Evolutionary conservation across 2,888 invertebrate genomes (phyloP).

Genomic region (Biston stratarius): DNA sequence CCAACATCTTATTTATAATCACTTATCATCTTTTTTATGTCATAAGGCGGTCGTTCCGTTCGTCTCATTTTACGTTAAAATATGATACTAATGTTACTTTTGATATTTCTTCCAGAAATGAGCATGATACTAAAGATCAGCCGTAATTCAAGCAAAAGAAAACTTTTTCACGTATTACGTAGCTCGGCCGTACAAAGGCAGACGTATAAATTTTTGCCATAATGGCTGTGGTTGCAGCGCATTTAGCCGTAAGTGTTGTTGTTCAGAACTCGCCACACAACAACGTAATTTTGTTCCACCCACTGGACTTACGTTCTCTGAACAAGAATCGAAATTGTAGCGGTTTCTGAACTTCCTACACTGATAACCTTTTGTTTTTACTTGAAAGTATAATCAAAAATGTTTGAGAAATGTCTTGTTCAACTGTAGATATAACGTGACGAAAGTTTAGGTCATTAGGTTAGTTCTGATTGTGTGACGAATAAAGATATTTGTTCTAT

Average conservation of each 20-base stretch:
- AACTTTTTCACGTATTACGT: conserved; percentile 17
- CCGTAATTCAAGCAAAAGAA: conserved; percentile 16
- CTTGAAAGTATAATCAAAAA: neutral
- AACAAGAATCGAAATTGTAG: conserved; percentile 11
- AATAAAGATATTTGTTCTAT: too few species aligned
- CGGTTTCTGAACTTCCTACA: neutral
- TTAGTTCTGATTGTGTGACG: too few species aligned
- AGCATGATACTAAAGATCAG: too few species aligned
- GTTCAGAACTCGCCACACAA: conserved; percentile 22
- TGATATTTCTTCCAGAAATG: too few species aligned
- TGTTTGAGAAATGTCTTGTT: too few species aligned
- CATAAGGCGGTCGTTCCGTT: too few species aligned
- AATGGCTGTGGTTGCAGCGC: conserved; percentile 33
- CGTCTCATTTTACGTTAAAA: too few species aligned
- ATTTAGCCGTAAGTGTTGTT: conserved; percentile 38
- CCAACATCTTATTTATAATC: too few species aligned
- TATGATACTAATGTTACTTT: too few species aligned
- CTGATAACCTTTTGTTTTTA: neutral
- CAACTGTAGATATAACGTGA: too few species aligned
- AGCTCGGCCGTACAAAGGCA: conserved; percentile 7
- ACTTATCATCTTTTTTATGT: too few species aligned
- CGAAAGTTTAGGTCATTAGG: too few species aligned
- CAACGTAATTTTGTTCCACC: conserved; percentile 22
- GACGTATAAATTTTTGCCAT: conserved; percentile 25
- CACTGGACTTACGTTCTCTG: conserved; percentile 19